Evolutionary conservation across 2,113 vertebrate genomes (phyloP).

Genomic region (Donacobius atricapilla): DNA sequence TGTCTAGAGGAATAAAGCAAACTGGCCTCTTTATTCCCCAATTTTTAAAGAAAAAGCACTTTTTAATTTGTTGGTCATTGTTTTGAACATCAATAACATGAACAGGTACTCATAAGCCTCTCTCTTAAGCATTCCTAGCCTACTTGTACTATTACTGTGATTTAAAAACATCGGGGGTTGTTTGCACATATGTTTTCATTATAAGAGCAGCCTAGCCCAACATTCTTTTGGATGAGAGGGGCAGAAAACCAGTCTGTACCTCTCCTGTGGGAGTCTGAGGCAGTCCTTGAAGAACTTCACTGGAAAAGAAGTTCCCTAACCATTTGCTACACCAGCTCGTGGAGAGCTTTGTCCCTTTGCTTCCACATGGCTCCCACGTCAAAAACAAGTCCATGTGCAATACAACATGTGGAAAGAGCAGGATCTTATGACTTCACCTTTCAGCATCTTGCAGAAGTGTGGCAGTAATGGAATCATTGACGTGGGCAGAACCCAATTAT

Average conservation of each 20-base stretch:
- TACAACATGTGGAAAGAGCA: not conserved
- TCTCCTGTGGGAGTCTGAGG: not conserved
- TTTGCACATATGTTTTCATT: not conserved
- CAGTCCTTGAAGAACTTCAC: not conserved
- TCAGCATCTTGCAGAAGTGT: not conserved
- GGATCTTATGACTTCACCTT: not conserved
- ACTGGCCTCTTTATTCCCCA: not conserved
- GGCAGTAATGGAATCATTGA: not conserved
- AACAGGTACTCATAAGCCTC: not conserved
- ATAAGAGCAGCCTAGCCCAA: not conserved
- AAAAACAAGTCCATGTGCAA: not conserved
- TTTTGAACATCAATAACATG: not conserved
- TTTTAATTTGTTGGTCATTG: not conserved
- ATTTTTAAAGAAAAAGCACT: not conserved
- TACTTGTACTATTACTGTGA: not conserved
- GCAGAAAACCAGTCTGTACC: not conserved
- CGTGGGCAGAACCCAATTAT: not conserved
- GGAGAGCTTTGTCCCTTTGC: not conserved
- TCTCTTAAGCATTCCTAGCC: not conserved
- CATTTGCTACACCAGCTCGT: not conserved
- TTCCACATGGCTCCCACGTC: rapidly evolving
- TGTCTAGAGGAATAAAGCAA: not conserved
- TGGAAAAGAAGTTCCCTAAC: not conserved
- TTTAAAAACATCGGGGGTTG: rapidly evolving
- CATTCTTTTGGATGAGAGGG: not conserved